A percentile compares a stretch with the other conserved stretches of the same genome.
Conservation (phyloP, 53 echinoderm and acorn worm genomes). For the Crossaster papposus region DNA sequence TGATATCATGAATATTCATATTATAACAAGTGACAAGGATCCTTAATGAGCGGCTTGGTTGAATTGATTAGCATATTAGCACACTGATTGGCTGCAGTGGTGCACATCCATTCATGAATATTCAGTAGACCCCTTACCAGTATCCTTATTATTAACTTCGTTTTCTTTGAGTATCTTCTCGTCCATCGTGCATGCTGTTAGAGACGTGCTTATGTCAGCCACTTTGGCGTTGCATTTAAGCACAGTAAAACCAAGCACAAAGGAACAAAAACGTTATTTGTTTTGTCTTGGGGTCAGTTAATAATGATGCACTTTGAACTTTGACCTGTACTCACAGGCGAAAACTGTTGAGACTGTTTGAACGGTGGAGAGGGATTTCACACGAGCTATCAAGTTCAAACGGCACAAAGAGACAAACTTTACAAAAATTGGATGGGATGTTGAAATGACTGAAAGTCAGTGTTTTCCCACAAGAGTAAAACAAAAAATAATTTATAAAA, state of each 20-base stretch:
- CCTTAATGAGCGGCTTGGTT: no score
- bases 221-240: slow-evolving; percentile 15
- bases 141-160: slow-evolving; percentile 22
- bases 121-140: slow-evolving; percentile 47
- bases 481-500: no score
- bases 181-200: slow-evolving; percentile 5
- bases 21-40: neutral
- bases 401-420: slow-evolving; percentile 15
- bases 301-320: neutral
- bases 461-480: no score
- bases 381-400: slow-evolving; percentile 52
- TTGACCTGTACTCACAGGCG: slow-evolving; percentile 55
- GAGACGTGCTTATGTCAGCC: slow-evolving; percentile 44
- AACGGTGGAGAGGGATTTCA: slow-evolving; percentile 34
- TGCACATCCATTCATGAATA: slow-evolving; percentile 28
- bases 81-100: neutral
- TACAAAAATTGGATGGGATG: neutral
- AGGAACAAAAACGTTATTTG: neutral
- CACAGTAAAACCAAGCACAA: slow-evolving; percentile 22
- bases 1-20: neutral
- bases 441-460: neutral
- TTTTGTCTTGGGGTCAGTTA: neutral
- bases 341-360: slow-evolving; percentile 46
- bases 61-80: neutral
- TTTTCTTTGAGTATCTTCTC: slow-evolving; percentile 44